A percentile compares a stretch with the other conserved stretches of the same genome.
phyloP scores from a whole-genome alignment of 2,888 invertebrate genomes.

The Yponomeuta cagnagella region DNA sequence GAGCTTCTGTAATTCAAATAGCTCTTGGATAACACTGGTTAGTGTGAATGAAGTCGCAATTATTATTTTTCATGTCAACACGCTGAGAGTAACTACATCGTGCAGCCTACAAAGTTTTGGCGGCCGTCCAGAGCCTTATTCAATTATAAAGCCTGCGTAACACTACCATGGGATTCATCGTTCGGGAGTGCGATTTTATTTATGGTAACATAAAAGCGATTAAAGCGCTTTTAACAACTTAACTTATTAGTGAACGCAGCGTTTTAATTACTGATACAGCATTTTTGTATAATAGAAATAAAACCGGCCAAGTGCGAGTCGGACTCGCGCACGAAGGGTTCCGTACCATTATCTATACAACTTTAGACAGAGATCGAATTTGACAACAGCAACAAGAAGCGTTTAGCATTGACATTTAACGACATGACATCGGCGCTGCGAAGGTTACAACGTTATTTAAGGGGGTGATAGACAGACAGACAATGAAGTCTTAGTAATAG shows the following conservation, averaged over 20 bases:
- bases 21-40: background rate
- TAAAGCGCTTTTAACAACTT: slow-evolving; percentile 34
- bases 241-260: slow-evolving; percentile 33
- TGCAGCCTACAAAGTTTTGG: slow-evolving; percentile 31
- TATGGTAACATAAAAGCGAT: slow-evolving; percentile 38
- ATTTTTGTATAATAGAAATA: too few species aligned
- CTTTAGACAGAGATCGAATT: too few species aligned
- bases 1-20: background rate
- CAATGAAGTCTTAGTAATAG: too few species aligned
- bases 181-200: slow-evolving; percentile 16
- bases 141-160: slow-evolving; percentile 32
- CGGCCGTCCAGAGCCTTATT: slow-evolving; percentile 47
- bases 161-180: slow-evolving; percentile 36
- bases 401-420: too few species aligned
- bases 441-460: too few species aligned
- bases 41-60: slow-evolving; percentile 5
- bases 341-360: too few species aligned
- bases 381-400: too few species aligned
- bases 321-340: too few species aligned
- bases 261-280: slow-evolving; percentile 2
- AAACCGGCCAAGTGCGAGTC: too few species aligned
- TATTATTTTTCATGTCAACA: slow-evolving; percentile 35
- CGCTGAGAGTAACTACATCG: slow-evolving; percentile 17
- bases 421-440: too few species aligned
- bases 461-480: too few species aligned